phyloP scores from a whole-genome alignment of 2,797 vertebrate genomes.

The Phataginus tricuspis region DNA sequence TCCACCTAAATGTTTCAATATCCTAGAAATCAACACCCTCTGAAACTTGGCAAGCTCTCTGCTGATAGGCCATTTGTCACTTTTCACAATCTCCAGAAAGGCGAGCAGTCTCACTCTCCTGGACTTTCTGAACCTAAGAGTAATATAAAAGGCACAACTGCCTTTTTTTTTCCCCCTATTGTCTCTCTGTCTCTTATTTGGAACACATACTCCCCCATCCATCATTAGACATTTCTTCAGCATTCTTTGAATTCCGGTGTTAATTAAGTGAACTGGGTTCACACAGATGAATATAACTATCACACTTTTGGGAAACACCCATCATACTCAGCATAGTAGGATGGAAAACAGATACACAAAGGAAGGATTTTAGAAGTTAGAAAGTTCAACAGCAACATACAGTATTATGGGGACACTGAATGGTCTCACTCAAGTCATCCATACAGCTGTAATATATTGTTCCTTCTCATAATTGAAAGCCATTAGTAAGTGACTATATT shows the following conservation, averaged over 20 bases:
- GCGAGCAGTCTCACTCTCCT: neutral
- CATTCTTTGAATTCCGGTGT: neutral
- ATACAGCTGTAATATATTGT: fast-evolving
- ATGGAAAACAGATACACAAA: neutral
- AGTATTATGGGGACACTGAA: neutral
- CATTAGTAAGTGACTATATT: neutral
- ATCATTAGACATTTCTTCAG: neutral
- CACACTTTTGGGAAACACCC: neutral
- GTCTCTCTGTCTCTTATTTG: neutral
- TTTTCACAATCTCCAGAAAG: neutral
- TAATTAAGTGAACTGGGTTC: neutral
- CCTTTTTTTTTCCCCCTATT: neutral
- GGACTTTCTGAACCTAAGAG: neutral
- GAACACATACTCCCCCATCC: neutral
- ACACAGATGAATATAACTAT: neutral
- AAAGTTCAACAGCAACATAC: neutral
- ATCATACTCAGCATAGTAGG: neutral
- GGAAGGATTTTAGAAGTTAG: neutral
- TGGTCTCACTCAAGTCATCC: neutral
- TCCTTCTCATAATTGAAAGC: neutral
- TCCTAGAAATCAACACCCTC: neutral
- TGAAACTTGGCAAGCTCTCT: neutral
- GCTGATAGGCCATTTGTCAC: neutral
- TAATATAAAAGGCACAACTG: neutral
- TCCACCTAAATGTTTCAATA: neutral